A percentile compares a stretch with the other conserved stretches of the same genome.
phyloP scores from a whole-genome alignment of 2,797 vertebrate species.

The Hydrophis major region DNA sequence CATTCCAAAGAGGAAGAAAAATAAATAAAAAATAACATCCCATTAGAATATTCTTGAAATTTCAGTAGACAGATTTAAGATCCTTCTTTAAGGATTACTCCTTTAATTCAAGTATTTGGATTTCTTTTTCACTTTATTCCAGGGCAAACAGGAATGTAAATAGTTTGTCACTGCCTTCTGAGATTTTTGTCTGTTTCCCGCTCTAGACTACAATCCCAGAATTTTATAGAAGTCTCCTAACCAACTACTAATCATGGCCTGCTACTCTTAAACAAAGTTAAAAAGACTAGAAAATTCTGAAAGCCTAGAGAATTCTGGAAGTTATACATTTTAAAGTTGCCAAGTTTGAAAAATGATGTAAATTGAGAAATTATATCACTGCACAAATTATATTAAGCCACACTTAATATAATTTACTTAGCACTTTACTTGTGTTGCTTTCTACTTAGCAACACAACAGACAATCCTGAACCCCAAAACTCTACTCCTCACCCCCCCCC shows the following conservation, averaged over 20 bases:
- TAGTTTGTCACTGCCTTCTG: neutral
- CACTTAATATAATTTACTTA: neutral
- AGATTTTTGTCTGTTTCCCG: neutral
- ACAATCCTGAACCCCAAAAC: neutral
- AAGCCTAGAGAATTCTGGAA: neutral
- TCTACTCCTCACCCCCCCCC: rapidly evolving
- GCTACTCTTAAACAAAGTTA: neutral
- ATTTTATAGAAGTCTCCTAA: neutral
- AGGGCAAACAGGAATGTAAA: neutral
- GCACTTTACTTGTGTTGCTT: too few relatives aligned
- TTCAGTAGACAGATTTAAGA: neutral
- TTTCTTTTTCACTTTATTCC: neutral
- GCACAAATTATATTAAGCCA: neutral
- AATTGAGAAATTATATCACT: neutral
- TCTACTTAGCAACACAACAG: neutral
- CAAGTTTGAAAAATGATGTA: neutral
- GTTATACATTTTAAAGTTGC: neutral
- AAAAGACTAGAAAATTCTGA: neutral
- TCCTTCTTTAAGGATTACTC: neutral
- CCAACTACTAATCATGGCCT: neutral
- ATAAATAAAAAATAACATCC: neutral
- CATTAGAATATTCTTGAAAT: neutral
- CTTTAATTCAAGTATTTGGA: neutral
- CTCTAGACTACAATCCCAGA: neutral
- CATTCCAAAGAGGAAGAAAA: neutral